Evolutionary conservation across 2,888 invertebrate species (phyloP).

Genomic region (Bellardia pandia): DNA sequence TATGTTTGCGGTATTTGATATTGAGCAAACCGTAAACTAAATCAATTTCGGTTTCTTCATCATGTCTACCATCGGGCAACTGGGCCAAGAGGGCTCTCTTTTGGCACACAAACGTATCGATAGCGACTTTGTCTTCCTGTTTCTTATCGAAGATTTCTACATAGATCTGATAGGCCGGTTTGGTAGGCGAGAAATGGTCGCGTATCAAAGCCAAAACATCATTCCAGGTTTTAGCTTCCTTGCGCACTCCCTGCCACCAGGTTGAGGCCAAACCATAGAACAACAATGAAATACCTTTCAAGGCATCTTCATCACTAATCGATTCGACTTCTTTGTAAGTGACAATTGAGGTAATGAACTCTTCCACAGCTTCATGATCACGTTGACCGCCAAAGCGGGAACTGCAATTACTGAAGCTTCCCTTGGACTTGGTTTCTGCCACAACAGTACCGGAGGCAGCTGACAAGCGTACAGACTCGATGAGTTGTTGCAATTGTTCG

Average conservation of each 20-base stretch:
- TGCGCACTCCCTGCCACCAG: slow-evolving; percentile 81
- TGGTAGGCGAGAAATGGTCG: slow-evolving; percentile 81
- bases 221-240: slow-evolving; percentile 79
- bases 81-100: slow-evolving; percentile 80
- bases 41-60: slow-evolving; percentile 78
- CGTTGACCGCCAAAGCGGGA: slow-evolving; percentile 79
- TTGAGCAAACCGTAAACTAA: slow-evolving; percentile 79
- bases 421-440: not conserved
- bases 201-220: slow-evolving; percentile 78
- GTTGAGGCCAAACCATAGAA: slow-evolving; percentile 77
- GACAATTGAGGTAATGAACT: slow-evolving; percentile 79
- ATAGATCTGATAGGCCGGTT: slow-evolving; percentile 80
- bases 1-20: slow-evolving; percentile 78
- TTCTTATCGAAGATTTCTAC: slow-evolving; percentile 79
- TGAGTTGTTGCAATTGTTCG: not conserved
- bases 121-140: slow-evolving; percentile 74
- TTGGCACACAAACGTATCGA: slow-evolving; percentile 80
- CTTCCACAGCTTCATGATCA: slow-evolving; percentile 81
- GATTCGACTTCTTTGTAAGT: slow-evolving; percentile 81
- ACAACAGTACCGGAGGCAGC: not conserved
- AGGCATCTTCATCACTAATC: slow-evolving; percentile 80
- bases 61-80: slow-evolving; percentile 76
- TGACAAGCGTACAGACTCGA: not conserved
- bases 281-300: slow-evolving; percentile 79
- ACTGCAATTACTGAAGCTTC: not conserved